Evolutionary conservation across 2,888 invertebrate species (phyloP), one percentile per base, ranked within the genome.

Genomic region (Mythimna loreyi): DNA sequence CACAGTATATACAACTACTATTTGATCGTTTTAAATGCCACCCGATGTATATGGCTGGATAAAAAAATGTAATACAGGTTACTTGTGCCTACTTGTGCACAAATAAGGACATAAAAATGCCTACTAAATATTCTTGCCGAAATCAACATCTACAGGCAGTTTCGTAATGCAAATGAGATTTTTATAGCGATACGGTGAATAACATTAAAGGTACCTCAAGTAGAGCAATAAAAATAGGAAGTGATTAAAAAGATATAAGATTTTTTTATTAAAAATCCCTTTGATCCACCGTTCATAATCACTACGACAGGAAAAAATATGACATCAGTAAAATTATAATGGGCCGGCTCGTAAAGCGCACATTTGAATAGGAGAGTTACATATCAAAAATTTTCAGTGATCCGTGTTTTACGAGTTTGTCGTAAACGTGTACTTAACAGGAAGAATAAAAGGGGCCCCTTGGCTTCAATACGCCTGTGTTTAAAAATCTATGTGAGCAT

Each of bases 381-480:
- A 95, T 95, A 95, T 96, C 96, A 95, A 96, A 96, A 95, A 95
- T 94, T 94, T 94, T 94, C 96, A 95, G 91, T 94, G 95, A 96
- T 95, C 95, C 95, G 94, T 95, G 91, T 92, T 96, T 96, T 96
- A 96, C 94, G 95, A 94, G 93, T 89, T 89, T 86, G 92, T 95
- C 96, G 94, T 96, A 96, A 95, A 95, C 92, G 92, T 92, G 92
- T 95, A 93, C 94, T 95, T 94, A 94, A 92, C 91, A 88, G 89
- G 86, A 90, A 91, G 93, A 92, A 92, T 92, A 91, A 92, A 93
- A 89, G 90, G 40, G 89, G 89, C 80, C 90, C 92, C 91, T 89
- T n/a, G n/a, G n/a, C n/a, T n/a, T 87, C 86, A 88, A 89, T 87
- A 84, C 74, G 86, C 82, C 64, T 90, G 87, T 91, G 92, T 92